These are phyloP conservation scores for Chaunax sp. DNA, from an alignment of 2,797 vertebrate genomes.

Conservation along the genomic window DNA sequence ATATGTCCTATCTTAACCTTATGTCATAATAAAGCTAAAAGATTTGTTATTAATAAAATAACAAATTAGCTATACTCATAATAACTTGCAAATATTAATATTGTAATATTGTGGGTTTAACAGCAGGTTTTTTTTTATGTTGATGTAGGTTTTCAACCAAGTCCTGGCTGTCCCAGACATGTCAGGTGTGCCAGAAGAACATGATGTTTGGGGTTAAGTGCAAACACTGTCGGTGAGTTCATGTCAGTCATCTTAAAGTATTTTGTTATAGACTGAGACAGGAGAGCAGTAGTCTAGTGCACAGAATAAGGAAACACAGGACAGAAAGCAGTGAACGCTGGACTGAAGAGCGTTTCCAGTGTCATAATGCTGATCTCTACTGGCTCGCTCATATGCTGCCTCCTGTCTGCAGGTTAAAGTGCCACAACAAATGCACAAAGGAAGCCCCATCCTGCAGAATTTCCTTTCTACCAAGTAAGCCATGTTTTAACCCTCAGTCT, in stretches of 20 bases:
- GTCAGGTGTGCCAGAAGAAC: constrained; percentile 98
- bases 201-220: constrained; percentile 99
- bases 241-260: background rate
- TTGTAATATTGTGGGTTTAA: background rate
- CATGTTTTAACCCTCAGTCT: background rate
- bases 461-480: constrained; percentile 94
- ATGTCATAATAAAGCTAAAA: background rate
- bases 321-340: background rate
- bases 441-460: constrained; percentile 96
- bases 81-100: background rate
- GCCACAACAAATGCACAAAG: constrained; percentile 98
- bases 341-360: background rate
- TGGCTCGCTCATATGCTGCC: constrained; percentile 8
- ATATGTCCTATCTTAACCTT: background rate
- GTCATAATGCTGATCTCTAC: background rate
- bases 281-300: no score
- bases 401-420: constrained; percentile 91
- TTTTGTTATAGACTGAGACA: background rate
- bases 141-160: constrained; percentile 94
- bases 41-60: background rate
- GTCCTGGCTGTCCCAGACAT: constrained; percentile 97
- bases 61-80: background rate
- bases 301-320: background rate
- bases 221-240: constrained; percentile 90
- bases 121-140: background rate